Conservation (phyloP, 2,113 vertebrate species). For the Gadus macrocephalus region DNA sequence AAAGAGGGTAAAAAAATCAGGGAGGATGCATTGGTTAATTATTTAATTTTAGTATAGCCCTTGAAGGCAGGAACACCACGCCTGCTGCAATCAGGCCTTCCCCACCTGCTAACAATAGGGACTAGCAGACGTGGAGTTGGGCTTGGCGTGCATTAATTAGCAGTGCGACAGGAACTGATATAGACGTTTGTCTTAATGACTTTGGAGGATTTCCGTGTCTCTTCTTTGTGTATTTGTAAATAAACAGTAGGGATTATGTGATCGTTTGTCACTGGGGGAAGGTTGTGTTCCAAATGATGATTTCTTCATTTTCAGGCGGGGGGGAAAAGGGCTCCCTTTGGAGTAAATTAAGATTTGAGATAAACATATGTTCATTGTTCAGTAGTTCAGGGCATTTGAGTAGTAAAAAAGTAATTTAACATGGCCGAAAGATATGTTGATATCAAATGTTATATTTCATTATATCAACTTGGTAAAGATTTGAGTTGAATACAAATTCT, state of each 20-base stretch:
- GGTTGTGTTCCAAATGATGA: not conserved
- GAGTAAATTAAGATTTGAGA: not conserved
- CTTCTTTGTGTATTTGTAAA: conserved; percentile 5
- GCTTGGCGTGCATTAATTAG: conserved; percentile 26
- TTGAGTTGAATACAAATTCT: no score
- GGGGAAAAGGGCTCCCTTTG: not conserved
- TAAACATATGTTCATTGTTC: not conserved
- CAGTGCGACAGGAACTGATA: conserved; percentile 25
- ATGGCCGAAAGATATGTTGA: no score
- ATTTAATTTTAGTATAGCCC: conserved; percentile 37
- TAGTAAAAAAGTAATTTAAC: no score
- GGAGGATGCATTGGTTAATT: conserved; percentile 30
- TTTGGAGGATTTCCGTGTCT: not conserved
- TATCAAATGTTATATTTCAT: no score
- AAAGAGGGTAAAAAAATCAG: conserved; percentile 18
- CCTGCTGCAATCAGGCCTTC: conserved; percentile 21
- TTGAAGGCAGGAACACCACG: conserved; percentile 11
- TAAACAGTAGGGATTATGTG: conserved; percentile 9
- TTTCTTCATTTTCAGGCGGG: not conserved
- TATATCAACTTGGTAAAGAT: no score
- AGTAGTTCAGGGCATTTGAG: not conserved
- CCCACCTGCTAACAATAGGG: conserved; percentile 24
- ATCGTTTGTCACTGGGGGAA: conserved; percentile 1
- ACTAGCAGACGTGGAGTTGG: no score
- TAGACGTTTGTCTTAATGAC: not conserved